Percentiles rank a stretch among this genome's conserved stretches.
Evolutionary conservation across 2,888 invertebrate genomes (phyloP).

Genomic region (Axea sp.): DNA sequence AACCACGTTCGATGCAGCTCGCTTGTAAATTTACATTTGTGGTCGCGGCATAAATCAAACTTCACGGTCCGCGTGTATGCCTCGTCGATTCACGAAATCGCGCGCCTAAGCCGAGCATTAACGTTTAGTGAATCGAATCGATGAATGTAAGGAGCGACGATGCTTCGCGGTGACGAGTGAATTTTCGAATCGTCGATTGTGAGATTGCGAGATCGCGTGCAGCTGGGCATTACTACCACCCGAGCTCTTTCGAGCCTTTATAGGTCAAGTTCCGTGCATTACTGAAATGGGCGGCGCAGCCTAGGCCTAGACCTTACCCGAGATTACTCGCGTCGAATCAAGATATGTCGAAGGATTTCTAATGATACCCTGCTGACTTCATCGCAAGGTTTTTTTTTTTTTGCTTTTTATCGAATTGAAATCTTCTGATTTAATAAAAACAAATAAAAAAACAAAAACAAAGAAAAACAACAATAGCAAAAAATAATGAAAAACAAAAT

Average conservation of each 20-base stretch:
- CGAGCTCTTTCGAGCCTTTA: constrained; percentile 51
- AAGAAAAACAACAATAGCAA: no score
- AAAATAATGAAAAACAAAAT: no score
- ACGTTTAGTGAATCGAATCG: constrained; percentile 34
- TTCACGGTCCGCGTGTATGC: not conserved
- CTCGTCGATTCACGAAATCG: constrained; percentile 1
- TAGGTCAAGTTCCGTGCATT: constrained; percentile 62
- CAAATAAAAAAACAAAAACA: no score
- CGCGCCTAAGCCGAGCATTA: constrained; percentile 8
- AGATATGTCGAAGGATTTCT: constrained; percentile 36
- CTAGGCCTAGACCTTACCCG: constrained; percentile 54
- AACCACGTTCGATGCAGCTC: no score
- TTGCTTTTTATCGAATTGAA: no score
- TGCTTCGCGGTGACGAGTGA: constrained; percentile 42
- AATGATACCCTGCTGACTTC: no score
- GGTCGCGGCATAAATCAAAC: not conserved
- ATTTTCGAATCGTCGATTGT: constrained; percentile 45
- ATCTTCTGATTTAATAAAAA: no score
- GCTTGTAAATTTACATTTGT: no score
- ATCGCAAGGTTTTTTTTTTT: no score
- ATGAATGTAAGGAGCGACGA: constrained; percentile 12
- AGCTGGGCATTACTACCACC: constrained; percentile 58
- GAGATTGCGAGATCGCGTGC: constrained; percentile 60
- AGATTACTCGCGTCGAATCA: constrained; percentile 29
- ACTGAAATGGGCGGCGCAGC: constrained; percentile 21